Conservation (phyloP, 2,113 vertebrate genomes). For the Dipodomys spectabilis region DNA sequence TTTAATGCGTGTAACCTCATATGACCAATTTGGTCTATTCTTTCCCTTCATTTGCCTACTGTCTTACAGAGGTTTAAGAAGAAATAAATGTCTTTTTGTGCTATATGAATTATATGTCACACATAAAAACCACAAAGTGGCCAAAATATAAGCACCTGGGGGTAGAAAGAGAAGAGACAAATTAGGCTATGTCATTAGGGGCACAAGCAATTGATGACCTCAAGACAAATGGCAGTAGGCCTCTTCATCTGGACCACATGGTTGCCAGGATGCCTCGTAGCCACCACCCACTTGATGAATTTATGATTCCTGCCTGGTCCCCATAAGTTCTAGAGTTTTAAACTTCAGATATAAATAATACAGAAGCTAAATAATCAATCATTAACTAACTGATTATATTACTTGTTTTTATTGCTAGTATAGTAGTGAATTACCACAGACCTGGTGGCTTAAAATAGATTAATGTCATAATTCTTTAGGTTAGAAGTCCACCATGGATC, state of each 20-base stretch:
- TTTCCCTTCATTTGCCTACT: slow-evolving; percentile 32
- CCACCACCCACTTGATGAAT: slow-evolving; percentile 23
- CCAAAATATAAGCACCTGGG: slow-evolving; percentile 26
- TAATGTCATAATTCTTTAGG: background rate
- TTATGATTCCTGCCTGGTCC: slow-evolving; percentile 36
- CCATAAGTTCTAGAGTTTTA: background rate
- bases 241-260: background rate
- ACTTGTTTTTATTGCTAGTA: background rate
- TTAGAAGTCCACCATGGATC: background rate
- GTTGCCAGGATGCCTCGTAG: slow-evolving; percentile 45
- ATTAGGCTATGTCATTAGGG: background rate
- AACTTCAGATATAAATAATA: background rate
- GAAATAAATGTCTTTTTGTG: background rate
- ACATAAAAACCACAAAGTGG: background rate
- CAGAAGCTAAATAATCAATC: slow-evolving; percentile 14
- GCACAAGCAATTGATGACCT: slow-evolving; percentile 7
- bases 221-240: slow-evolving; percentile 32
- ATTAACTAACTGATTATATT: background rate
- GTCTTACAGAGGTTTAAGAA: background rate
- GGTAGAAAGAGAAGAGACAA: slow-evolving; percentile 40
- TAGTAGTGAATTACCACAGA: slow-evolving; percentile 41
- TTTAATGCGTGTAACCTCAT: background rate
- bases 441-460: slow-evolving; percentile 13
- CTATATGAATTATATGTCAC: background rate
- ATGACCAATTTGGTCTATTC: background rate